phyloP scores from a whole-genome alignment of 2,113 vertebrate species.

The Amazona guildingii region DNA sequence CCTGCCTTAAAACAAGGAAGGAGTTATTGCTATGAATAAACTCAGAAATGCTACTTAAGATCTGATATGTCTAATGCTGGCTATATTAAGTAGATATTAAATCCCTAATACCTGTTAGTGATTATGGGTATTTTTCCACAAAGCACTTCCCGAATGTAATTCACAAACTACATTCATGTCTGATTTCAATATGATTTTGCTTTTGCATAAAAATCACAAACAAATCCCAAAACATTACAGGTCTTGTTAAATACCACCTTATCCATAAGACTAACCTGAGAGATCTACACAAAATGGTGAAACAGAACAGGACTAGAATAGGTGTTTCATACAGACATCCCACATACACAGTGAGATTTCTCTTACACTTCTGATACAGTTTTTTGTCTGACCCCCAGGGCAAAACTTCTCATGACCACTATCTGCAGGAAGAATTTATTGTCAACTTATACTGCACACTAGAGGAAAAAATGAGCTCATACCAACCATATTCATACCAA shows the following conservation, averaged over 20 bases:
- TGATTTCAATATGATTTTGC: background rate
- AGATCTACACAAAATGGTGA: background rate
- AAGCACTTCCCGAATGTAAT: background rate
- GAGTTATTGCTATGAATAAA: background rate
- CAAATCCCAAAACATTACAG: background rate
- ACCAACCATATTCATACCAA: background rate
- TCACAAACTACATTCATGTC: background rate
- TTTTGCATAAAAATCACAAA: background rate
- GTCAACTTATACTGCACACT: background rate
- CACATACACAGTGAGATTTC: background rate
- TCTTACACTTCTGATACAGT: background rate
- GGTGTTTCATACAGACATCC: background rate
- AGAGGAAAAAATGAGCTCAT: background rate
- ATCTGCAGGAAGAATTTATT: constrained; percentile 12
- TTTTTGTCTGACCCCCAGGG: background rate
- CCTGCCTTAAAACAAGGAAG: background rate
- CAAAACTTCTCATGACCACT: background rate
- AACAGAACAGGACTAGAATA: background rate
- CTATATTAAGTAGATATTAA: background rate
- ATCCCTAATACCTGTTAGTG: background rate
- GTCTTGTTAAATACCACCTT: background rate
- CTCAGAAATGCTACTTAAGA: background rate
- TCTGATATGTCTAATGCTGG: background rate
- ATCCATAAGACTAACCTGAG: background rate
- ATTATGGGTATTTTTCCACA: constrained; percentile 14